These are phyloP conservation scores for Drosophila varians DNA, from an alignment of 1,140 invertebrate genomes.

Conservation along the genomic window DNA sequence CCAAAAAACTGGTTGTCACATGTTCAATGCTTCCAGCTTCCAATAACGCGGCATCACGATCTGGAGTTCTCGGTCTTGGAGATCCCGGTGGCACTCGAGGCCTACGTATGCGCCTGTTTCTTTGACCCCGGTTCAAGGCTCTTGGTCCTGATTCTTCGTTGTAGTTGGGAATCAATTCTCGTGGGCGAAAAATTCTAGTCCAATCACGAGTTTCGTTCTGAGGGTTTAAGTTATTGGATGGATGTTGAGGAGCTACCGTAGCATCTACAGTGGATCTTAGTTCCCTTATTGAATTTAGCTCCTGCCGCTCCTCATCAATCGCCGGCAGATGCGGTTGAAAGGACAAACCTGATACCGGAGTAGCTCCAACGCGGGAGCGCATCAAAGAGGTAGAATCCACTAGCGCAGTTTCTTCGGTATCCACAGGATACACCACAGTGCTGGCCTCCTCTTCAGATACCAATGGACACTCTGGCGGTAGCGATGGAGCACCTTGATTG, in stretches of 20 bases:
- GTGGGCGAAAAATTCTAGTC: neutral
- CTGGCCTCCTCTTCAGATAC: neutral
- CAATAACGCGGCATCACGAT: neutral
- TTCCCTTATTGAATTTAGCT: neutral
- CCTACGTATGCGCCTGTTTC: neutral
- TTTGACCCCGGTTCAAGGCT: neutral
- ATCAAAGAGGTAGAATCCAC: neutral
- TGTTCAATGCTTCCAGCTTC: neutral
- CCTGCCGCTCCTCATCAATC: slow-evolving; percentile 50
- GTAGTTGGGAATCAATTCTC: neutral
- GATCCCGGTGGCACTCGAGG: neutral
- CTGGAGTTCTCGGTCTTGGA: neutral
- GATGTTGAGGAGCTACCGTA: too few relatives aligned
- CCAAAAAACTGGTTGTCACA: slow-evolving; percentile 26
- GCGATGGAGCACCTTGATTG: neutral
- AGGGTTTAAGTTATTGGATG: too few relatives aligned
- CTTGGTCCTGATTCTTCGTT: neutral
- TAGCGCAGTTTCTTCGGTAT: slow-evolving; percentile 1
- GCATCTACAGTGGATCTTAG: neutral
- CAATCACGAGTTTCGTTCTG: neutral
- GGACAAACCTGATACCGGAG: slow-evolving; percentile 12
- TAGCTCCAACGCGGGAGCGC: slow-evolving; percentile 1
- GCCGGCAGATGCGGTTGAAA: slow-evolving; percentile 42
- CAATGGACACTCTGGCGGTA: slow-evolving; percentile 9
- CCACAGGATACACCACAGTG: neutral